phyloP scores from a whole-genome alignment of 2,888 invertebrate genomes.

The Sarcophaga subvicina region DNA sequence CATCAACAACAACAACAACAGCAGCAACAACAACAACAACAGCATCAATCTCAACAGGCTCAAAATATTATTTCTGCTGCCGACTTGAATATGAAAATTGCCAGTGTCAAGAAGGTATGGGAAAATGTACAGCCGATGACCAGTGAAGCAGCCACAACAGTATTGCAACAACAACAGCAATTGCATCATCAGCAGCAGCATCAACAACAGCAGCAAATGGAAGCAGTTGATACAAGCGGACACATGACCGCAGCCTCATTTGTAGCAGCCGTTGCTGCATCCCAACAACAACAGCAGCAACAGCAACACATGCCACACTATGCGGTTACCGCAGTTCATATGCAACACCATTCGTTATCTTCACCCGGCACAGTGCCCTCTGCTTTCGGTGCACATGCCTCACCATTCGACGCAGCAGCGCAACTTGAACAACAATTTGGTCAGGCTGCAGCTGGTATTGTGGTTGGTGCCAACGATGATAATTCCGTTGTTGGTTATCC shows the following conservation, averaged over 20 bases:
- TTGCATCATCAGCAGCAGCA: conserved; percentile 72
- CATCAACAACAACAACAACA: conserved; percentile 70
- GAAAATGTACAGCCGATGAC: conserved; percentile 86
- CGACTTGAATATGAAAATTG: conserved; percentile 96
- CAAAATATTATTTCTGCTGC: conserved; percentile 90
- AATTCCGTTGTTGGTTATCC: conserved; percentile 80
- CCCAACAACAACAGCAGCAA: conserved; percentile 75
- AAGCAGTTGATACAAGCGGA: conserved; percentile 74
- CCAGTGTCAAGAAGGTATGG: conserved; percentile 94
- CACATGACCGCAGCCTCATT: conserved; percentile 78
- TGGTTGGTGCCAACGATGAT: conserved; percentile 71
- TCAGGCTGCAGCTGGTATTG: conserved; percentile 68
- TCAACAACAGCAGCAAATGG: conserved; percentile 72
- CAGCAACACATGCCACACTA: conserved; percentile 79
- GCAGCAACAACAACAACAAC: conserved; percentile 74
- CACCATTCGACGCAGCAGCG: conserved; percentile 72
- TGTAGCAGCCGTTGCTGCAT: conserved; percentile 78
- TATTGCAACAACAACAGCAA: conserved; percentile 76
- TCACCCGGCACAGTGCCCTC: conserved; percentile 78
- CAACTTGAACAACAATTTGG: conserved; percentile 82
- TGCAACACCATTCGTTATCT: conserved; percentile 80
- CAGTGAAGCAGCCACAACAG: conserved; percentile 81
- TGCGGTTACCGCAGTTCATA: conserved; percentile 79
- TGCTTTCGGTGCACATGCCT: conserved; percentile 79
- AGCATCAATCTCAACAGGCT: conserved; percentile 74